phyloP scores from a whole-genome alignment of 2,888 invertebrate genomes.

The Atrina japonica region DNA sequence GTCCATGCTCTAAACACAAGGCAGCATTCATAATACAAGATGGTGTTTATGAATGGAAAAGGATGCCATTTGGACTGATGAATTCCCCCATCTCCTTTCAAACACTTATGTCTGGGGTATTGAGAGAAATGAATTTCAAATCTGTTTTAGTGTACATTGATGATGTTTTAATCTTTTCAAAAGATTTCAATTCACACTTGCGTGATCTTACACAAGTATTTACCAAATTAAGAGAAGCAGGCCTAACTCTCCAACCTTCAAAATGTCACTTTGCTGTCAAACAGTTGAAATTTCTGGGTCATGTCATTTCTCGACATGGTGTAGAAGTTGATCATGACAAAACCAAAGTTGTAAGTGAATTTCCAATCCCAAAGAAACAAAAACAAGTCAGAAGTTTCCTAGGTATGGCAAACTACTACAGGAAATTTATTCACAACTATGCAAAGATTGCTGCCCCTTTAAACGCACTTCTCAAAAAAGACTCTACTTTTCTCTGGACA shows the following conservation, averaged over 20 bases:
- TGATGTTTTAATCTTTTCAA: conserved; percentile 5
- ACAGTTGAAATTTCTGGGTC: too few species aligned
- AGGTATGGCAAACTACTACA: too few species aligned
- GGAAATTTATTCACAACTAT: too few species aligned
- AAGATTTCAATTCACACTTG: background rate
- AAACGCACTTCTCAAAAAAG: conserved; percentile 66
- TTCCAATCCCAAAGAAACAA: too few species aligned
- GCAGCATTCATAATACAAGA: conserved; percentile 45
- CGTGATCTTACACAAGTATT: background rate
- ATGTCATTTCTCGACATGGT: conserved; percentile 40
- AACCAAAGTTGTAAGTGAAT: too few species aligned
- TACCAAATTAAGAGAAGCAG: background rate
- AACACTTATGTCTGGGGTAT: too few species aligned
- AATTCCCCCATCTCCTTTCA: too few species aligned
- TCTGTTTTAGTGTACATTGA: conserved; percentile 40
- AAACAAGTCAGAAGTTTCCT: too few species aligned
- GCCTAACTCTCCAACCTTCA: conserved; percentile 29
- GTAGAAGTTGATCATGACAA: conserved; percentile 35
- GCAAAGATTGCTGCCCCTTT: too few species aligned
- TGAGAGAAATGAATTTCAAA: conserved; percentile 51
- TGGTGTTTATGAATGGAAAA: conserved; percentile 39
- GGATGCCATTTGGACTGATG: conserved; percentile 52
- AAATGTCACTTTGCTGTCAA: conserved; percentile 44
- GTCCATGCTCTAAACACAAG: conserved; percentile 45
- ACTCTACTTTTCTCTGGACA: conserved; percentile 42